Percentiles rank a stretch among this genome's conserved stretches.
Conservation (phyloP, 1,140 invertebrate genomes). For the Drosophila busckii region DNA sequence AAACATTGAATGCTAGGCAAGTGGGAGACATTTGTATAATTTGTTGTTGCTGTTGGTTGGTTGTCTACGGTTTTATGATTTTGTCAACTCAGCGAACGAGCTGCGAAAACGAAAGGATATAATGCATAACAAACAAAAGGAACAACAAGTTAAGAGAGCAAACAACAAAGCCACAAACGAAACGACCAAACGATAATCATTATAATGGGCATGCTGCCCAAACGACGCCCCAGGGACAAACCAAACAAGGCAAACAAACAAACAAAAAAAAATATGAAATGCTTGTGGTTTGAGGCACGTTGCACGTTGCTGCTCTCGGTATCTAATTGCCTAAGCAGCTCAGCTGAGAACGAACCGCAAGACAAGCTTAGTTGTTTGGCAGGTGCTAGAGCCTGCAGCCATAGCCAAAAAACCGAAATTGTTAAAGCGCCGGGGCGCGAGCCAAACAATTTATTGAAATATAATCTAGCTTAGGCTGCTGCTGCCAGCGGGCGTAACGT, state of each 20-base stretch:
- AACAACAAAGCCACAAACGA: constrained; percentile 53
- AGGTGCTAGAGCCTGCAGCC: constrained; percentile 27
- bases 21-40: constrained; percentile 71
- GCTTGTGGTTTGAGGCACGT: too few relatives aligned
- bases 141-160: constrained; percentile 5
- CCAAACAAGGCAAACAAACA: constrained; percentile 1
- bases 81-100: constrained; percentile 68
- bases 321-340: constrained; percentile 52
- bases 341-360: background rate
- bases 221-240: constrained; percentile 60
- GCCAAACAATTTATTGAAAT: constrained; percentile 60
- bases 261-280: background rate
- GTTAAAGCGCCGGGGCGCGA: constrained; percentile 15
- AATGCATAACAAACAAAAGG: constrained; percentile 21
- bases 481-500: constrained; percentile 1
- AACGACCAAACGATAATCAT: constrained; percentile 68
- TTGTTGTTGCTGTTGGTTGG: too few relatives aligned
- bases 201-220: constrained; percentile 61
- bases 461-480: constrained; percentile 41
- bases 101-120: constrained; percentile 66
- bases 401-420: background rate
- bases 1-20: constrained; percentile 33
- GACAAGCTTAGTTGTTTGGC: constrained; percentile 5
- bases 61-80: constrained; percentile 67
- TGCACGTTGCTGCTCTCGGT: too few relatives aligned